These are phyloP conservation scores for Caradrina clavipalpis DNA, from an alignment of 2,888 invertebrate genomes.

Conservation along the genomic window DNA sequence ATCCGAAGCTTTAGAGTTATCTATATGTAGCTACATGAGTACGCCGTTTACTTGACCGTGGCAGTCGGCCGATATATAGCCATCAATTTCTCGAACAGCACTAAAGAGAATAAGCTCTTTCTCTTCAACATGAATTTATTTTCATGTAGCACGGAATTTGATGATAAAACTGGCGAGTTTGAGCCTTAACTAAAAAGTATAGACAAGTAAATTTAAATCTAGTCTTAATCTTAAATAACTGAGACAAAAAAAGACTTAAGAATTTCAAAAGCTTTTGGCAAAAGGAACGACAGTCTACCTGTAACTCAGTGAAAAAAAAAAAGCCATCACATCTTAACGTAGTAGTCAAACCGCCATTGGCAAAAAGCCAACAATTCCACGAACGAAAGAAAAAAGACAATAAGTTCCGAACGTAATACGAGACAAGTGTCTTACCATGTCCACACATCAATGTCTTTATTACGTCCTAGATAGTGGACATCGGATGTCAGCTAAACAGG, in stretches of 20 bases:
- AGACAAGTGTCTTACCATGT: conserved; percentile 27
- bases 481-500: conserved; percentile 51
- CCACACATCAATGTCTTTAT: conserved; percentile 36
- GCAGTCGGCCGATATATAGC: conserved; percentile 18
- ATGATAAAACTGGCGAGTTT: background rate
- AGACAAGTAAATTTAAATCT: background rate
- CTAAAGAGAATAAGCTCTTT: conserved; percentile 37
- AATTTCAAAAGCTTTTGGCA: background rate
- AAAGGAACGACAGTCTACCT: background rate
- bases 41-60: conserved; percentile 44
- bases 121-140: conserved; percentile 39
- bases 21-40: conserved; percentile 18
- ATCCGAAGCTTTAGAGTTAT: conserved; percentile 32
- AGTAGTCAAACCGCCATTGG: background rate
- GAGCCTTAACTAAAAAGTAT: background rate
- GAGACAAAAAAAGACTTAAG: background rate
- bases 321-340: background rate
- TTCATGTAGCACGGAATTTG: conserved; percentile 14
- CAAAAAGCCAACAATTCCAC: background rate
- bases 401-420: background rate
- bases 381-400: background rate
- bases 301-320: background rate
- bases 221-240: background rate
- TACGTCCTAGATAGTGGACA: conserved; percentile 32
- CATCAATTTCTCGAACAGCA: conserved; percentile 31